Evolutionary conservation across 53 echinoderm and acorn worm species (phyloP).

Genomic region (Astropecten irregularis): DNA sequence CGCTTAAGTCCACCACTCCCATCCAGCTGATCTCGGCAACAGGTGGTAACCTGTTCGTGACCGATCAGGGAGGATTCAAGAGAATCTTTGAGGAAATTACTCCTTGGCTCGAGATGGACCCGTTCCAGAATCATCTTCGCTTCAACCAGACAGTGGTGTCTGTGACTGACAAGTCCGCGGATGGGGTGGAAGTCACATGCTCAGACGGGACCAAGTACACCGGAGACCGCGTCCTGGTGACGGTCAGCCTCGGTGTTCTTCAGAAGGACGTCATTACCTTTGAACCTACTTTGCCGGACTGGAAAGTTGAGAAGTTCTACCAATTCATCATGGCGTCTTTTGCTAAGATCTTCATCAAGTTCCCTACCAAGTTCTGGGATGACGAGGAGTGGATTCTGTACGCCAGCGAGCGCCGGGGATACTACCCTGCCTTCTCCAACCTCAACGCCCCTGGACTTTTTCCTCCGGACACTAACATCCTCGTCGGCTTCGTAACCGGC

Average conservation of each 20-base stretch:
- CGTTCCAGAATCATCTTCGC: slow-evolving; percentile 2
- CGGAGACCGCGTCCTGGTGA: slow-evolving; percentile 29
- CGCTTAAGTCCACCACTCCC: slow-evolving; percentile 9
- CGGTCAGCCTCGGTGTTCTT: too few relatives aligned
- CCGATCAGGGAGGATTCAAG: slow-evolving; percentile 44
- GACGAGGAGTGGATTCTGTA: too few relatives aligned
- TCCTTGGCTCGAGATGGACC: slow-evolving; percentile 4
- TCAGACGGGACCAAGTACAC: slow-evolving; percentile 29
- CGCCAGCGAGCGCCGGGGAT: too few relatives aligned
- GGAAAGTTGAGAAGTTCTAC: slow-evolving; percentile 43
- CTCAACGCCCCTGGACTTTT: slow-evolving; percentile 39
- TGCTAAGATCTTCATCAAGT: slow-evolving; percentile 52
- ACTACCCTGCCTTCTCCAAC: slow-evolving; percentile 46
- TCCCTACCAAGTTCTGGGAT: slow-evolving; percentile 40
- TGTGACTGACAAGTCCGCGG: not conserved
- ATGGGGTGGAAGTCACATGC: slow-evolving; percentile 24
- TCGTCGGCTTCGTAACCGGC: slow-evolving; percentile 31
- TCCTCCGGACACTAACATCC: slow-evolving; percentile 35
- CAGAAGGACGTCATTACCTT: too few relatives aligned
- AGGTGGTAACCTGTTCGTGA: slow-evolving; percentile 22
- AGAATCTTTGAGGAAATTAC: slow-evolving; percentile 32
- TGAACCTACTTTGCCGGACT: slow-evolving; percentile 40
- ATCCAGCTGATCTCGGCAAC: slow-evolving; percentile 8
- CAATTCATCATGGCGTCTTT: slow-evolving; percentile 56
- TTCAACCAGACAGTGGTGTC: slow-evolving; percentile 24